Conservation (phyloP, 2,888 invertebrate genomes). For the Lamellibrachia satsuma region DNA sequence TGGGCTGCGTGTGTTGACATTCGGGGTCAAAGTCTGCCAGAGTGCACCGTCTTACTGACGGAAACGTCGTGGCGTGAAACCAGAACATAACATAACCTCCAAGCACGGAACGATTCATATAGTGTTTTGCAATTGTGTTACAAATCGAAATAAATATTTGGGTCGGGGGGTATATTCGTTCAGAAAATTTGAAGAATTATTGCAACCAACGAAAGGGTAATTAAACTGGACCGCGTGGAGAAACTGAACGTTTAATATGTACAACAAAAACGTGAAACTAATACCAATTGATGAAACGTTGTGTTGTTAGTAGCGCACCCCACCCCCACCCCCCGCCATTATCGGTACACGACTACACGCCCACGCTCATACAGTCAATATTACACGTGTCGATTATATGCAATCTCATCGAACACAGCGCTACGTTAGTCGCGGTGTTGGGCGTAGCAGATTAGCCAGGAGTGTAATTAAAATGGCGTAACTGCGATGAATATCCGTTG, state of each 20-base stretch:
- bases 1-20: neutral
- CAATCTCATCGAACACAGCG: neutral
- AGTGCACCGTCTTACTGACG: neutral
- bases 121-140: neutral
- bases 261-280: too few species aligned
- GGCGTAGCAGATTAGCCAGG: neutral
- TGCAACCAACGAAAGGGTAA: too few species aligned
- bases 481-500: neutral
- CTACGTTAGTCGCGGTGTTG: neutral
- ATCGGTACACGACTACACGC: neutral
- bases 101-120: neutral
- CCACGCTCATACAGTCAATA: neutral
- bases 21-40: neutral
- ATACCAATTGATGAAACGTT: too few species aligned
- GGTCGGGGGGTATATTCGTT: too few species aligned
- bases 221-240: too few species aligned
- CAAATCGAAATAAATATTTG: neutral
- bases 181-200: too few species aligned
- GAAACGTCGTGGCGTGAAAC: neutral
- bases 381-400: neutral
- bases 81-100: neutral
- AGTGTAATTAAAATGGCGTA: neutral
- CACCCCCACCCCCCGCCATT: neutral
- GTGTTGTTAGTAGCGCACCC: neutral
- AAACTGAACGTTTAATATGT: too few species aligned